These are phyloP conservation scores for Brachypodius melanocephalos DNA, from an alignment of 2,113 vertebrate species.

Conservation along the genomic window DNA sequence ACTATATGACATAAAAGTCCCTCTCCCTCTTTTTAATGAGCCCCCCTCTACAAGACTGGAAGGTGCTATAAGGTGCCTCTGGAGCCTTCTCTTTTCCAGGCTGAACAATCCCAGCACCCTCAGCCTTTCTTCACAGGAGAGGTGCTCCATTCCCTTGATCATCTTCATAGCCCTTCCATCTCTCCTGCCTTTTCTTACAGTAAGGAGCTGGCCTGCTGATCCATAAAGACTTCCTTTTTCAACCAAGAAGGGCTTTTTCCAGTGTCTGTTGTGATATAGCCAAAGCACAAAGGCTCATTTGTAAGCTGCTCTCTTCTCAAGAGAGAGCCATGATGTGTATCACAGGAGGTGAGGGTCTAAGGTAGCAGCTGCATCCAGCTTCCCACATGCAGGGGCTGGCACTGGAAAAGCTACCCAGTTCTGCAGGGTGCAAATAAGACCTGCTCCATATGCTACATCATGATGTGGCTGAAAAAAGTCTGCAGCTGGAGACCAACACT, in stretches of 20 bases:
- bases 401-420: neutral
- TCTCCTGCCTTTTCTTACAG: neutral
- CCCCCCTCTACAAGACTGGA: neutral
- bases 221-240: neutral
- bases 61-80: neutral
- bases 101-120: neutral
- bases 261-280: neutral
- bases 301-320: neutral
- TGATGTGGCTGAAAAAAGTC: fast-evolving
- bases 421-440: neutral
- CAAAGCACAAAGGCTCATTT: neutral
- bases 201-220: neutral
- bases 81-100: neutral
- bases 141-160: neutral
- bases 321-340: neutral
- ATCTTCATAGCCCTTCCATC: neutral
- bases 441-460: neutral
- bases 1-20: neutral
- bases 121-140: neutral
- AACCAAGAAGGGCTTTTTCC: neutral
- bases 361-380: neutral
- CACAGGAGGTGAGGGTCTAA: neutral
- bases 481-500: neutral
- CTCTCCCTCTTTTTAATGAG: neutral
- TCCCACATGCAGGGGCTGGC: neutral